Conservation (phyloP, 2,113 vertebrate species). For the Phylloscopus trochilus region DNA sequence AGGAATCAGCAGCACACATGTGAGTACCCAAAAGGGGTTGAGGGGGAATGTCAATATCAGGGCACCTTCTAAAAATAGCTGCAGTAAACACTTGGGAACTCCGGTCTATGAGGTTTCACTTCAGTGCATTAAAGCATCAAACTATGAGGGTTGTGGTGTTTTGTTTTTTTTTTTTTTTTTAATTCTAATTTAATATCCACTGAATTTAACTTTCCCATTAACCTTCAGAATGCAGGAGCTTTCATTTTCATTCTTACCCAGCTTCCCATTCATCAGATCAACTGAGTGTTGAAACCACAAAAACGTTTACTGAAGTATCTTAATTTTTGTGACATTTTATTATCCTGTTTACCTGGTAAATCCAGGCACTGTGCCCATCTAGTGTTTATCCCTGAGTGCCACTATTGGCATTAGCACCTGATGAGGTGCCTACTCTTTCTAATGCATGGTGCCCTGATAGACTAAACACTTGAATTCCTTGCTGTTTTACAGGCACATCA, state of each 20-base stretch:
- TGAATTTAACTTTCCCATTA: background rate
- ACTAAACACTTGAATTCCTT: background rate
- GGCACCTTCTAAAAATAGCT: background rate
- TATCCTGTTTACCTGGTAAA: background rate
- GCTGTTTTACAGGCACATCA: slow-evolving; percentile 85
- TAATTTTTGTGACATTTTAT: background rate
- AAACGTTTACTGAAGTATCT: background rate
- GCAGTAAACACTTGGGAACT: background rate
- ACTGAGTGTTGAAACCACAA: background rate
- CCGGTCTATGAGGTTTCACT: background rate
- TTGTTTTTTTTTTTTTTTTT: background rate
- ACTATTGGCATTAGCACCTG: background rate
- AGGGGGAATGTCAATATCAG: background rate
- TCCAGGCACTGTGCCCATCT: background rate
- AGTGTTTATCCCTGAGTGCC: background rate
- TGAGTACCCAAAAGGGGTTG: slow-evolving; percentile 64
- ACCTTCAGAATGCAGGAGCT: background rate
- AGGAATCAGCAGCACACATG: slow-evolving; percentile 96
- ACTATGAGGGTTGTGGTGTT: background rate
- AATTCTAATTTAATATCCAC: background rate
- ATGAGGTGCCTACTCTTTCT: background rate
- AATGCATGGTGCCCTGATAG: background rate
- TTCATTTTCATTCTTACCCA: background rate
- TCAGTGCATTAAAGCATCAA: background rate
- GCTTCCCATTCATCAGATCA: background rate